Base-by-base conservation (phyloP, 1,140 invertebrate species). In the Pseudomyrmex flavicornis region DNA sequence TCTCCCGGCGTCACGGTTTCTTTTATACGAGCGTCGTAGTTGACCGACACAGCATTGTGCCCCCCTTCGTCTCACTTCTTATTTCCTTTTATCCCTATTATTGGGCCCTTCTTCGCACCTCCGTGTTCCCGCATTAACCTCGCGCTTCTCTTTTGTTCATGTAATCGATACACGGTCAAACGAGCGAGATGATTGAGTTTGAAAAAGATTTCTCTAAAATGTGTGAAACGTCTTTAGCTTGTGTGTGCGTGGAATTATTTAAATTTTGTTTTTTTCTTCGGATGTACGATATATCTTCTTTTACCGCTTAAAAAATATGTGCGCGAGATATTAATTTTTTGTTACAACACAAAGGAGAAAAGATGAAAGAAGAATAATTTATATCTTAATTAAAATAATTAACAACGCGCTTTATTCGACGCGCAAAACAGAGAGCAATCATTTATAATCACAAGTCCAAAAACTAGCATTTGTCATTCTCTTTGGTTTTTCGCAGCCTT, bases 1-100 rank as follows among this genome's bases (percentile, higher is more conserved):
- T 73, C 59, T 72, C 50, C 82, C 54, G 35, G 76, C 76, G 76
- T 80, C 76, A 80, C 76, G 76, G 76, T 80, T 80, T 72, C 62
- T 62, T 84, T 77, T 79, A 62, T 80, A 84, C 52, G 63, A 68
- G 63, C 75, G 73, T 80, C 75, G 75, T 65, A 84, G 82, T 83
- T 83, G 82, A 83, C 82, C 82, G 82, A 83, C 82, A 83, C 73
- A 66, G 62, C 74, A 83, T 83, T 83, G 74, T 83, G 62, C 74
- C 62, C 74, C 62, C 15, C 80, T 76, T 76, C 58, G 72, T 76
- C 72, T 76, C 73, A 76, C 73, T 76, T 5, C 50, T 65, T 56
- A 22, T 83, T 83, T 83, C 50, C 73, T 83, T 75, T 82, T 83
- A 44, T 75, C 72, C 59, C 72, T 77, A 58, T 65, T 76, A 63